Evolutionary conservation across 2,113 vertebrate species (phyloP).

Genomic region (Gorsachius goisagi): DNA sequence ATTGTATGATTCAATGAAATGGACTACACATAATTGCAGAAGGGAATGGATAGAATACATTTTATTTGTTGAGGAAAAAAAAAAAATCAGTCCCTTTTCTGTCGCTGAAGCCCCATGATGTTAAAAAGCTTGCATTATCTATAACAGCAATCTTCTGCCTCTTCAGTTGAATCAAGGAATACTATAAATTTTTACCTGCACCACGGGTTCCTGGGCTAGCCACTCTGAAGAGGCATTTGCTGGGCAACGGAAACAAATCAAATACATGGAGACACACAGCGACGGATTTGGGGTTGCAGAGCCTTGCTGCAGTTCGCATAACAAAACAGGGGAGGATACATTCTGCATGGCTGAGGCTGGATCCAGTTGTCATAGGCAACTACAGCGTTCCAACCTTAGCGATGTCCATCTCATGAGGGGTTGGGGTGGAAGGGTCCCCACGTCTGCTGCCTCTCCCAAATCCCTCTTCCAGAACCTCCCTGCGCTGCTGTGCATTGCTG

Average conservation of each 20-base stretch:
- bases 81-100: not conserved
- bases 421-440: not conserved
- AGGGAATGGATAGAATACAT: not conserved
- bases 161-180: constrained; percentile 2
- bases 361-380: not conserved
- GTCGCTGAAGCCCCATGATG: not conserved
- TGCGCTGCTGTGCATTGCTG: not conserved
- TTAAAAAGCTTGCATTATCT: not conserved
- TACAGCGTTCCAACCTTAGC: accelerated
- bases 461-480: not conserved
- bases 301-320: not conserved
- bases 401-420: not conserved
- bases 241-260: not conserved
- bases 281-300: not conserved
- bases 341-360: not conserved
- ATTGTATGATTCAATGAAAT: not conserved
- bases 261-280: not conserved
- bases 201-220: not conserved
- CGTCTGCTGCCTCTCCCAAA: not conserved
- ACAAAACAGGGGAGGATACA: not conserved
- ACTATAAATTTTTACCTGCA: not conserved
- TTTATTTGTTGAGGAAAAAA: not conserved
- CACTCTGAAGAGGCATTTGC: not conserved
- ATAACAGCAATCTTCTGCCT: not conserved
- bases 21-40: not conserved